Base-by-base conservation (phyloP, 2,113 vertebrate genomes). In the Sylvietta virens region DNA sequence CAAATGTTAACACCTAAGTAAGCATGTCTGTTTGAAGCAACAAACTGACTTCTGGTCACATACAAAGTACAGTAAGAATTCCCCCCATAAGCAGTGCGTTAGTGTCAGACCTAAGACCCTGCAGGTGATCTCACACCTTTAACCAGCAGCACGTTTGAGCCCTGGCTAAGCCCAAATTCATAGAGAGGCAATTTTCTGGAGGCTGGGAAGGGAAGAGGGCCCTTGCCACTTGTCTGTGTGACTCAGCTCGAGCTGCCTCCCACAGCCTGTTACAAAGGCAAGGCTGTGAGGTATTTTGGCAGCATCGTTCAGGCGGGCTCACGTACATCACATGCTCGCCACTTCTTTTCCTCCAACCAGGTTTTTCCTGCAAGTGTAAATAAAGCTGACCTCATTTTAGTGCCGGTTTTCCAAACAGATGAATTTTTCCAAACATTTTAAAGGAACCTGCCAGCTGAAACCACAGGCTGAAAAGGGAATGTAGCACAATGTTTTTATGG, bases 291-390 rank as follows among this genome's bases (percentile, higher is more conserved):
- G 53, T 67, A 66, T 48, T 66, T 4, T 86, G 90, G 95, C 94
- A 91, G 80, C 76, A 39, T 3, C 26, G 0, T 11, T 81, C 58
- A 54, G 83, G 53, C 66, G 17, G 71, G 77, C 81, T 87, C 84
- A 12, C 3, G 79, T 42, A 45, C 80, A 92, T 78, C 96, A 86
- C 81, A 65, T 47, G 0, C 81, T 94, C 35, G 14, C 86, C 92
- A 86, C 88, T 86, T 65, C 92, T 88, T 19, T 20, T 86, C 87
- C 80, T 92, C 95, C 94, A 95, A 86, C 88, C 88, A 91, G 60
- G 31, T 90, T 54, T n/a, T 74, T 60, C 88, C 91, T 37, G 40
- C 35, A 78, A 89, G 56, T 3, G 47, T 69, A 83, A 90, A 92
- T 31, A 80, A 74, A 94, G 79, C 3, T 86, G 82, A 94, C 90